Conservation (phyloP, 2,888 invertebrate species). For the Hirudinaria manillensis region DNA sequence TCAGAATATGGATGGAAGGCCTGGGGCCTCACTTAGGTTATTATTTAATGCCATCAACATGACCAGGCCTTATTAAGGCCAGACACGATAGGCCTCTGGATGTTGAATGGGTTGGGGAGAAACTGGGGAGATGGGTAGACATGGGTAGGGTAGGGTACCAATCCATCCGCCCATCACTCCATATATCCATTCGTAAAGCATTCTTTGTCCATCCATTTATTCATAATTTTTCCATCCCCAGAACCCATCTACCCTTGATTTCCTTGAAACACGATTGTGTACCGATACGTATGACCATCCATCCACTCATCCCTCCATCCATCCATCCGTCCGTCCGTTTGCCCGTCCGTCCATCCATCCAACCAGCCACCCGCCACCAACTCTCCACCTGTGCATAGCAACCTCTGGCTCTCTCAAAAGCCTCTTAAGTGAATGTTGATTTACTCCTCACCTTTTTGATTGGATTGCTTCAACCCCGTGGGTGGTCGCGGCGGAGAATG, state of each 20-base stretch:
- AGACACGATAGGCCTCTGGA: slow-evolving; percentile 1
- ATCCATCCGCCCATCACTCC: too few relatives aligned
- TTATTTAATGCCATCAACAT: slow-evolving; percentile 11
- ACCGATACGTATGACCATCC: neutral
- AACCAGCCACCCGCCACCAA: neutral
- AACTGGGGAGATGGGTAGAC: neutral
- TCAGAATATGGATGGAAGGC: slow-evolving; percentile 17
- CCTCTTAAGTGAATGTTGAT: slow-evolving; percentile 15
- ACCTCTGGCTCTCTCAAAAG: slow-evolving; percentile 1
- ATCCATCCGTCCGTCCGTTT: neutral
- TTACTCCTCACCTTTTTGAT: slow-evolving; percentile 1
- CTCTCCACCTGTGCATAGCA: neutral
- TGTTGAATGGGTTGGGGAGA: neutral
- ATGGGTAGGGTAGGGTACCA: neutral
- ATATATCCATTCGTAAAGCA: too few relatives aligned
- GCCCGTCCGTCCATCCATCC: neutral
- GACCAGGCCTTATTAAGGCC: slow-evolving; percentile 1
- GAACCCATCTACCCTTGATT: neutral
- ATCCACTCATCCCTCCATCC: neutral
- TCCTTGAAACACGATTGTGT: neutral
- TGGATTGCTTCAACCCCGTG: neutral
- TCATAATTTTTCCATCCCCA: too few relatives aligned
- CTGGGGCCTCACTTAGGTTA: slow-evolving; percentile 9
- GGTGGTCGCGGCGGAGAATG: too few relatives aligned
- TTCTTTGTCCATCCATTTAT: too few relatives aligned